Conservation (phyloP, 1,140 invertebrate genomes). For the Bombyx mandarina region DNA sequence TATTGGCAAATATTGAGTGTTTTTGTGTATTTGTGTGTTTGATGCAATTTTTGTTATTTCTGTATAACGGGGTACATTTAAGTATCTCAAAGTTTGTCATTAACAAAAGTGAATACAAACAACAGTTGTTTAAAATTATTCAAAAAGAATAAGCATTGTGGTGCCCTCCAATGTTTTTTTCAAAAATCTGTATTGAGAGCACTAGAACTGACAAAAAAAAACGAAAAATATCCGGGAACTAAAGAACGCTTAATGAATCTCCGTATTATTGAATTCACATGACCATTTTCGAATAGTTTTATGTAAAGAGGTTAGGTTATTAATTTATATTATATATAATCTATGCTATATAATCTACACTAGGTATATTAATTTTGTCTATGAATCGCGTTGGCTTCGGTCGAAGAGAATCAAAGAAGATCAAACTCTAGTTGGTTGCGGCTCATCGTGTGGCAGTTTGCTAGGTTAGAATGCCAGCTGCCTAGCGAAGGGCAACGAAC, state of each 20-base stretch:
- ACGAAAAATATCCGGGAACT: neutral
- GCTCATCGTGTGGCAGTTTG: slow-evolving; percentile 69
- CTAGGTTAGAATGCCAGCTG: slow-evolving; percentile 57
- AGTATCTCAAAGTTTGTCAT: no score
- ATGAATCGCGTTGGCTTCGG: neutral
- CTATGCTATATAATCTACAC: no score
- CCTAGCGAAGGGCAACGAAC: slow-evolving; percentile 68
- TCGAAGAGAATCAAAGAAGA: slow-evolving; percentile 25
- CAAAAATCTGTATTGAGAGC: neutral
- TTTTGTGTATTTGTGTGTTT: no score
- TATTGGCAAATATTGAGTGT: no score
- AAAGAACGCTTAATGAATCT: no score
- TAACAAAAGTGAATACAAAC: no score
- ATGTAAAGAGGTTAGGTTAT: neutral
- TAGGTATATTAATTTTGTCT: neutral
- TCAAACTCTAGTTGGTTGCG: slow-evolving; percentile 50
- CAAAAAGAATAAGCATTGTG: no score
- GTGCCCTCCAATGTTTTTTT: neutral
- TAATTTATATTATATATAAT: no score
- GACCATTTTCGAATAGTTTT: neutral
- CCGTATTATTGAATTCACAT: neutral
- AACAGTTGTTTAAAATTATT: no score
- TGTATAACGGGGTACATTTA: no score
- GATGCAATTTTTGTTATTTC: no score
- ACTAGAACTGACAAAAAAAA: neutral